Base-by-base conservation (phyloP, 2,888 invertebrate genomes). In the Tinea pellionella region DNA sequence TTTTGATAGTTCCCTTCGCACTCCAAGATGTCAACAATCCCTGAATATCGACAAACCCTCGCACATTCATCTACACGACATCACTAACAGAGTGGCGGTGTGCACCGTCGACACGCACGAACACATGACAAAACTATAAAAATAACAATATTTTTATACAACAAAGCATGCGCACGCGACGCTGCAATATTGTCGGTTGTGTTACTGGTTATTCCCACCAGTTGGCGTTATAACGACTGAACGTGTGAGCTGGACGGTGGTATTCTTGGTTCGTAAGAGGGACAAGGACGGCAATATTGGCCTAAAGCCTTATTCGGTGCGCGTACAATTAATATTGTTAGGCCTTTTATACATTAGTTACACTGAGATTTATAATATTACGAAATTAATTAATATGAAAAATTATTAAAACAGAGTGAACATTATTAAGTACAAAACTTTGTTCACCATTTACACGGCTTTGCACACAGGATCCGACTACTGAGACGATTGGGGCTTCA, bases 1-100 rank as follows among this genome's bases (percentile, higher is more conserved):
- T 85, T 75, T 86, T 87, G 80, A 87, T 77, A 71, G 73, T 84
- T 73, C 79, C 82, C 74, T 84, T 86, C 57, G 86, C 85, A 71
- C 80, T 85, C 86, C 86, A 87, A 47, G 59, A 51, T 65, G 79
- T 78, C 74, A 85, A 84, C 70, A 86, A 77, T 75, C 85, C 84
- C 61, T 75, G 77, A 72, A 79, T 80, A 68, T 80, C 83, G 69
- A 80, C 80, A 75, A 80, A 72, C 68, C 83, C 78, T 43, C 80
- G 75, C 63, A 84, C 81, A 77, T 78, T 83, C 86, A 86, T 86
- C 84, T 86, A 85, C 76, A n/a, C 6, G 13, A 59, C 59, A 59
- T 24, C 2, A 24, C 24, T 8, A 13, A 3, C 6, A 24, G 6
- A 24, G 3, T 3, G 6, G 24, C 24, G 6, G n/a, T n/a, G n/a